Base-by-base conservation (phyloP, 2,888 invertebrate genomes). In the Cinara cedri region DNA sequence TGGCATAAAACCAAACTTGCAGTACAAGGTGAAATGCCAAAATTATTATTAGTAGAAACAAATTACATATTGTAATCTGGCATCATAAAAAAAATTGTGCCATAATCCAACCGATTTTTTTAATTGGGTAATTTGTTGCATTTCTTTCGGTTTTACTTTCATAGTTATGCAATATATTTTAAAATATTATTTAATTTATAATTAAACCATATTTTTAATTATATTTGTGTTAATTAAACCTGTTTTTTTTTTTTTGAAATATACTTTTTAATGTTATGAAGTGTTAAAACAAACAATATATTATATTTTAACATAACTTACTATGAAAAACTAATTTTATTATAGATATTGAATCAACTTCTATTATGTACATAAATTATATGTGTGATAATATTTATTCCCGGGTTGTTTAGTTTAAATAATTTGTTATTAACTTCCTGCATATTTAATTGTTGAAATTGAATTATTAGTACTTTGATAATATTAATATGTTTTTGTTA, bases 11-110 rank as follows among this genome's bases (percentile, higher is more conserved):
- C 46, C 21, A 26, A 46, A n/a, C 16, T 6, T 16, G n/a, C 8
- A 34, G 34, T 26, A 26, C 24, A 60, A 72, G 49, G 19, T 26
- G 1, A n/a, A 72, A 49, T 49, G 9, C 19, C 24, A 44, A 55
- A n/a, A 57, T 72, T 71, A 46, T n/a, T 11, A 46, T 13, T 8
- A 46, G n/a, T 51, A 13, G 2, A 51, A n/a, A 46, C 21, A 51
- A 63, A 34, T n/a, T 26, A 14, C 10, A 10, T 16, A 16, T 51
- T 51, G 51, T n/a, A 34, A 62, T 10, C 19, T 49, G 21, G 13
- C n/a, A 65, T 13, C 21, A 63, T n/a, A 54, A 16, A 51, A 54
- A 63, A 42, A 21, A 16, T 74, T 74, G 74, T 74, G 74, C 74
- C 74, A 74, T 74, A 63, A 63, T 54, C 21, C 14, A 34, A 51